Base-by-base conservation (phyloP, 1,140 invertebrate species). In the Himalopsyche phryganea region DNA sequence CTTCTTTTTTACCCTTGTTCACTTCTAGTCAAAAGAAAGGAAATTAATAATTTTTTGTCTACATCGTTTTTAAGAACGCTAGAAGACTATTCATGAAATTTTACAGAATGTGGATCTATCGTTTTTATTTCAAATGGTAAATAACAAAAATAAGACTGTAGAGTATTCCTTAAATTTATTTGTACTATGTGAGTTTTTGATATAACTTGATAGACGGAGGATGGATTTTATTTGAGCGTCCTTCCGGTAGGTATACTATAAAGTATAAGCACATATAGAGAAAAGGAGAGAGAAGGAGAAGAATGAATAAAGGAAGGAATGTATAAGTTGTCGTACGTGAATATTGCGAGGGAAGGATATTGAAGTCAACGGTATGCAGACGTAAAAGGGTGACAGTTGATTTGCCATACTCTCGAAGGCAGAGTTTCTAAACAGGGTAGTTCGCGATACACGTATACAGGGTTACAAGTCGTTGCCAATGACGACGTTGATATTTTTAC, bases 121-220 rank as follows among this genome's bases (percentile, higher is more conserved):
- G n/a, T n/a, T n/a, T n/a, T n/a, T n/a, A n/a, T n/a, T n/a, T n/a
- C n/a, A n/a, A n/a, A n/a, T n/a, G n/a, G n/a, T n/a, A n/a, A n/a
- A n/a, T n/a, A n/a, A n/a, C n/a, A n/a, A n/a, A n/a, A n/a, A n/a
- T n/a, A n/a, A 11, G n/a, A 49, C 44, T 32, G 53, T 36, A 56
- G 4, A 28, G 23, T 9, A 9, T 28, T 5, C 23, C 4, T 28
- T 5, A 28, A 28, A 28, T 28, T 28, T 28, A 28, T 28, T 41
- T 51, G 20, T 20, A 28, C 10, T 47, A 13, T 41, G 36, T 33
- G 18, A 50, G 36, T 41, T 51, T 58, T 50, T 62, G 60, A 57
- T 58, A 62, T 62, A 62, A 62, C 60, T 58, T 62, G 60, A 62
- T 62, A 62, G 58, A 58, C 50, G 54, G 54, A 62, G 60, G 49